Percentiles rank a stretch among this genome's conserved stretches.
Evolutionary conservation across 2,113 vertebrate genomes (phyloP).

Genomic region (Gymnorhina tibicen): DNA sequence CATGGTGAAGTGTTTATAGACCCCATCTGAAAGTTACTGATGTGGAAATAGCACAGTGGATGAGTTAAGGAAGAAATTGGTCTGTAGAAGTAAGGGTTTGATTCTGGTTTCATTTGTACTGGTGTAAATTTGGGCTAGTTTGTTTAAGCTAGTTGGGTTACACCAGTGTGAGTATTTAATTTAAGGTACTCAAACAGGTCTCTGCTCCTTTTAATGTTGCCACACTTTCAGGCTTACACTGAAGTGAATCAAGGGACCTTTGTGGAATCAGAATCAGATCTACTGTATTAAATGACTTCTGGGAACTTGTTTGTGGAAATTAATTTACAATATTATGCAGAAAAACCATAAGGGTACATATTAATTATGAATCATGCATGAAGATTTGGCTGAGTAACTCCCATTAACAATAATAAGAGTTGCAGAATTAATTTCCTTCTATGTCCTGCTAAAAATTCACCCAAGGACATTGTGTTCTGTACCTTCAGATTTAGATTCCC

Average conservation of each 20-base stretch:
- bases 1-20: not conserved
- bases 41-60: not conserved
- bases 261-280: not conserved
- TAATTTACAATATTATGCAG: conserved; percentile 29
- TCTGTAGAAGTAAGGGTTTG: not conserved
- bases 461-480: not conserved
- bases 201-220: not conserved
- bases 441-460: not conserved
- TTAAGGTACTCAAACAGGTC: not conserved
- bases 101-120: not conserved
- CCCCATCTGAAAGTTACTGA: not conserved
- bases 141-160: not conserved
- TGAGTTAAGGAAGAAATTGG: not conserved
- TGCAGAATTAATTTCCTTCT: conserved; percentile 27
- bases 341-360: not conserved
- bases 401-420: conserved; percentile 15
- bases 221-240: not conserved
- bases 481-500: not conserved
- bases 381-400: conserved; percentile 26
- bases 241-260: not conserved
- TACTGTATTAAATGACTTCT: not conserved
- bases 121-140: not conserved
- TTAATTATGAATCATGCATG: not conserved
- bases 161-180: not conserved
- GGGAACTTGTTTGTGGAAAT: conserved; percentile 33